A percentile compares a stretch with the other conserved stretches of the same genome.
phyloP scores from a whole-genome alignment of 2,797 vertebrate species.

The Agapornis canus region DNA sequence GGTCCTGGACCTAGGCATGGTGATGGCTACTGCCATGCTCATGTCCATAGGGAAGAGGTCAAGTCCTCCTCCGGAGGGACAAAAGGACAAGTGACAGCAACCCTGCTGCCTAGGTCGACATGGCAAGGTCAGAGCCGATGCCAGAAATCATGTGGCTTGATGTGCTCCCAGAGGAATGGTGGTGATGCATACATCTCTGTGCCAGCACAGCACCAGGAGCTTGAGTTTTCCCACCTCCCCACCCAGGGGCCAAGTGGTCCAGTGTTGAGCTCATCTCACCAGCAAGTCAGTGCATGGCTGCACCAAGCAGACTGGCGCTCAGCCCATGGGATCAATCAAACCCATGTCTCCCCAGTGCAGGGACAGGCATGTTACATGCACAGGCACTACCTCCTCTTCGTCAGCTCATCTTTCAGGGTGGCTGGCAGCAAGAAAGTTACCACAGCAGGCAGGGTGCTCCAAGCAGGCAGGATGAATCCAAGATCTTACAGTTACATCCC shows the following conservation, averaged over 20 bases:
- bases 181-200: neutral
- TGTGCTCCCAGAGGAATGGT: neutral
- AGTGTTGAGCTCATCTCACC: neutral
- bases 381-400: neutral
- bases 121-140: neutral
- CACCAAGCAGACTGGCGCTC: neutral
- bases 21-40: neutral
- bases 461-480: neutral
- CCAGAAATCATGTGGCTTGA: neutral
- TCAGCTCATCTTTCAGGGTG: rapidly evolving
- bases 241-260: neutral
- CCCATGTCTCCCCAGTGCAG: neutral
- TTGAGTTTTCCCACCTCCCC: neutral
- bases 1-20: neutral
- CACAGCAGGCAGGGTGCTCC: rapidly evolving
- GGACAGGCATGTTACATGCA: neutral
- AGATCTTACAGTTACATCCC: neutral
- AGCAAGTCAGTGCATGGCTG: neutral
- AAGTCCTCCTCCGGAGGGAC: neutral
- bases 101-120: neutral
- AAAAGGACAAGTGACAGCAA: neutral
- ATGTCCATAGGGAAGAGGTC: neutral
- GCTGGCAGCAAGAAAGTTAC: neutral
- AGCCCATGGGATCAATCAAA: rapidly evolving
- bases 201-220: neutral